These are phyloP conservation scores for Coelopa pilipes DNA, from an alignment of 2,888 invertebrate species.

Conservation along the genomic window DNA sequence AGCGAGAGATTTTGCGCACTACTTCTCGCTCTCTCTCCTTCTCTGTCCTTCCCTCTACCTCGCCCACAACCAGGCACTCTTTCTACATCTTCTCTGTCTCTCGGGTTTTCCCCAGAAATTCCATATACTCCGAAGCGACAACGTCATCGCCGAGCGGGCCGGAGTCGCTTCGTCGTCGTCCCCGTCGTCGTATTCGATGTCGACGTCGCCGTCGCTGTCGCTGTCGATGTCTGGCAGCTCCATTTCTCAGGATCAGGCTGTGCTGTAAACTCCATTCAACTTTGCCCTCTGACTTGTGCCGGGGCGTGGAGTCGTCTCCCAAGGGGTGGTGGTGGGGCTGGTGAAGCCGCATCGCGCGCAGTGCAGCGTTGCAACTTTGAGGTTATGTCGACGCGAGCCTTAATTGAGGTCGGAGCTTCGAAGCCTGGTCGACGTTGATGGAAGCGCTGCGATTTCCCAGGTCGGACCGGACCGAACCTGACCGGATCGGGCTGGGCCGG, in stretches of 20 bases:
- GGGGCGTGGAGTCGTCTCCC: constrained; percentile 13
- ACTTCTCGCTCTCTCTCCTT: background rate
- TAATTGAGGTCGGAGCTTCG: constrained; percentile 65
- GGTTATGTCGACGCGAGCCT: constrained; percentile 40
- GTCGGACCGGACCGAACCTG: too few species aligned
- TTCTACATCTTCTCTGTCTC: background rate
- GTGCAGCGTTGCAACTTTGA: constrained; percentile 28
- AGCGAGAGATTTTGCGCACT: constrained; percentile 36
- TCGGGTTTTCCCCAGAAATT: background rate
- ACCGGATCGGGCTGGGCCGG: too few species aligned
- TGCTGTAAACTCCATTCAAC: constrained; percentile 57
- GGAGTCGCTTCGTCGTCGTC: too few species aligned
- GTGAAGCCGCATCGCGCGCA: background rate
- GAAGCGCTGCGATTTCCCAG: background rate
- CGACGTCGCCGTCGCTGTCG: too few species aligned
- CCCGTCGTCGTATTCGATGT: too few species aligned
- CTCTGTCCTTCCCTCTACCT: constrained; percentile 15
- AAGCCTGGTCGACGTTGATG: constrained; percentile 42
- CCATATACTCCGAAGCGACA: background rate
- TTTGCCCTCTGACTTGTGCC: constrained; percentile 59
- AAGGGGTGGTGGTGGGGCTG: background rate
- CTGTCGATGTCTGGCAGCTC: too few species aligned
- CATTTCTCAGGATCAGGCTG: background rate
- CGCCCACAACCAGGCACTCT: constrained; percentile 44
- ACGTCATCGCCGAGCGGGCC: background rate